phyloP scores from a whole-genome alignment of 2,113 vertebrate species.

The Percina caprodes region DNA sequence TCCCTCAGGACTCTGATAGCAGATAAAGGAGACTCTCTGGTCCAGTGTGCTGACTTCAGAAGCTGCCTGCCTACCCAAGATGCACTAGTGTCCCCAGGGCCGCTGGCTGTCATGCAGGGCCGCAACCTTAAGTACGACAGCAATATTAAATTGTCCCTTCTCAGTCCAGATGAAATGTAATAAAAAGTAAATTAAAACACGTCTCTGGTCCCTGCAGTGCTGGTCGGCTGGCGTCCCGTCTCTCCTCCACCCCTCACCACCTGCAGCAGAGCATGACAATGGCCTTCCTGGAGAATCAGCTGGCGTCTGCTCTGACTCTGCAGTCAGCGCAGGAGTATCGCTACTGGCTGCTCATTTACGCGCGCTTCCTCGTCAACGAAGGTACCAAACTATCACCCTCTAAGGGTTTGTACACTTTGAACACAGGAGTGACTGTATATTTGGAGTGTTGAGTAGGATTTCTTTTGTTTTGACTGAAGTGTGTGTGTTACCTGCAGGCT shows the following conservation, averaged over 20 bases:
- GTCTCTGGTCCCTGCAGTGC: constrained; percentile 29
- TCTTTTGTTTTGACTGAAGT: background rate
- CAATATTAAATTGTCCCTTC: background rate
- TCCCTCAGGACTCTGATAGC: constrained; percentile 92
- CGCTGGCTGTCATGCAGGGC: constrained; percentile 95
- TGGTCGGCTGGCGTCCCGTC: constrained; percentile 92
- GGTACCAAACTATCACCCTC: constrained; percentile 75
- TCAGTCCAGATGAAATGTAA: background rate
- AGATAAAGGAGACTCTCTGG: constrained; percentile 94
- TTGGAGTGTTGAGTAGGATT: background rate
- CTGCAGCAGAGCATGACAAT: constrained; percentile 95
- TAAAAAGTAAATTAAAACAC: background rate
- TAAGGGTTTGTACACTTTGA: background rate
- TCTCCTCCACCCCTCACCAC: constrained; percentile 93
- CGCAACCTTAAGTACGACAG: constrained; percentile 90
- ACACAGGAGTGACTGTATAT: background rate
- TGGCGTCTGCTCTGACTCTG: constrained; percentile 90
- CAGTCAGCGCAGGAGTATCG: constrained; percentile 94
- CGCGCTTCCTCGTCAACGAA: constrained; percentile 98
- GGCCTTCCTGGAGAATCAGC: constrained; percentile 96
- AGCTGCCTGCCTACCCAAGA: constrained; percentile 92
- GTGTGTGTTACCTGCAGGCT: constrained; percentile 80
- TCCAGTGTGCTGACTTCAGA: constrained; percentile 96
- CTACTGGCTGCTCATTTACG: constrained; percentile 98
- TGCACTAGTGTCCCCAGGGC: constrained; percentile 90